A percentile compares a stretch with the other conserved stretches of the same genome.
These are phyloP conservation scores for Acanthopagrus latus DNA, from an alignment of 2,797 vertebrate genomes.

Conservation along the genomic window DNA sequence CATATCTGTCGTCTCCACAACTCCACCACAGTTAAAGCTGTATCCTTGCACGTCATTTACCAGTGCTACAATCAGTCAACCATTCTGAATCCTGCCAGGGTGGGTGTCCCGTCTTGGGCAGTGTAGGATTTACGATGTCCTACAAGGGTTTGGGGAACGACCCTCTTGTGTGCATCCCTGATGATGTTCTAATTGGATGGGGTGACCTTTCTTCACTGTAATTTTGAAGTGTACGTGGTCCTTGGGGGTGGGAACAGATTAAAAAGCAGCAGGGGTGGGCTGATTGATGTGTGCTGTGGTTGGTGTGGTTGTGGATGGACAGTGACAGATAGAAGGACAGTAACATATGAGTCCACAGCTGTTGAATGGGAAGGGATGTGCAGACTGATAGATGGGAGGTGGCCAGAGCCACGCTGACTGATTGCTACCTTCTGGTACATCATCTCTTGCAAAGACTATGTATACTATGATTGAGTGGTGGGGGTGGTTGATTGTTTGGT, in stretches of 20 bases:
- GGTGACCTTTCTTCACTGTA: constrained; percentile 91
- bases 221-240: constrained; percentile 70
- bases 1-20: background rate
- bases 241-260: constrained; percentile 73
- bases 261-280: constrained; percentile 73
- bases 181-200: constrained; percentile 96
- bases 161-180: constrained; percentile 88
- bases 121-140: constrained; percentile 87
- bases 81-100: constrained; percentile 37
- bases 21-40: constrained; percentile 26
- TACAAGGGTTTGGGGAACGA: constrained; percentile 69
- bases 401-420: constrained; percentile 53
- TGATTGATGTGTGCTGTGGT: constrained; percentile 76
- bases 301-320: constrained; percentile 63
- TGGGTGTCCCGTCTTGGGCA: constrained; percentile 43
- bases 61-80: constrained; percentile 50
- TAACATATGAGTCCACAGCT: constrained; percentile 74
- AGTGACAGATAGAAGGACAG: constrained; percentile 75
- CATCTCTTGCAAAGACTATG: constrained; percentile 30
- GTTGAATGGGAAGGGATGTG: constrained; percentile 57
- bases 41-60: constrained; percentile 26
- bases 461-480: constrained; percentile 3
- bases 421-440: constrained; percentile 69
- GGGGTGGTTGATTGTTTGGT: constrained; percentile 20
- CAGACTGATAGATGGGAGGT: constrained; percentile 65